A percentile compares a stretch with the other conserved stretches of the same genome.
These are phyloP conservation scores for Entomobrya multifasciata DNA, from an alignment of 2,888 invertebrate genomes.

Conservation along the genomic window DNA sequence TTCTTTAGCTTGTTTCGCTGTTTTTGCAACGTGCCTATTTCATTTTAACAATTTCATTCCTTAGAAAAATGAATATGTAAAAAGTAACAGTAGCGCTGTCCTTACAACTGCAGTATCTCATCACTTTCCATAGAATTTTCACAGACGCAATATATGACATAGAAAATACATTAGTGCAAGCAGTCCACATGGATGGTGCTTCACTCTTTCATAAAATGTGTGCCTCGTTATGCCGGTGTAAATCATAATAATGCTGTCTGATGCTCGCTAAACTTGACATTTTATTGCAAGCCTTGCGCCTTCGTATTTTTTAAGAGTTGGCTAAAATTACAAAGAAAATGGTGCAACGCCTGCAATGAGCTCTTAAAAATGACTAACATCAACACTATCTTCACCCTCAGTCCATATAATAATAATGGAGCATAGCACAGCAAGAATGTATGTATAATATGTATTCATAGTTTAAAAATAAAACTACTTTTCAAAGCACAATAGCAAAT, in stretches of 20 bases:
- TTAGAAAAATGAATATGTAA: slow-evolving; percentile 41
- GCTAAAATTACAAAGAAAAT: background rate
- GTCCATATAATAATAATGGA: too few species aligned
- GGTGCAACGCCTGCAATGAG: background rate
- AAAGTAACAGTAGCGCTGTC: background rate
- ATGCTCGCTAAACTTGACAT: background rate
- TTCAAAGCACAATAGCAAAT: too few species aligned
- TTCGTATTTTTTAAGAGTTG: background rate
- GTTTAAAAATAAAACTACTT: too few species aligned
- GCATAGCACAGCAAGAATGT: too few species aligned
- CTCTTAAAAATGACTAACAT: too few species aligned
- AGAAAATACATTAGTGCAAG: slow-evolving; percentile 41
- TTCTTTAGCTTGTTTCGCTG: too few species aligned
- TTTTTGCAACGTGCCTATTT: too few species aligned
- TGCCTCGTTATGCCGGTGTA: slow-evolving; percentile 56
- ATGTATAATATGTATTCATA: too few species aligned
- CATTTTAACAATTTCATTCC: too few species aligned
- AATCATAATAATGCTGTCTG: slow-evolving; percentile 65
- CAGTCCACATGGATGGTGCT: background rate
- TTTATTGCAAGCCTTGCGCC: slow-evolving; percentile 2
- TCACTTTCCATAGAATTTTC: too few species aligned
- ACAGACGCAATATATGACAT: background rate
- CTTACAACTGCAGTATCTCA: background rate
- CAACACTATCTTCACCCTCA: background rate
- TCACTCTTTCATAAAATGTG: slow-evolving; percentile 39